Conservation (phyloP, 64 coral and sea anemone genomes). For the Dendronephthya gigantea region DNA sequence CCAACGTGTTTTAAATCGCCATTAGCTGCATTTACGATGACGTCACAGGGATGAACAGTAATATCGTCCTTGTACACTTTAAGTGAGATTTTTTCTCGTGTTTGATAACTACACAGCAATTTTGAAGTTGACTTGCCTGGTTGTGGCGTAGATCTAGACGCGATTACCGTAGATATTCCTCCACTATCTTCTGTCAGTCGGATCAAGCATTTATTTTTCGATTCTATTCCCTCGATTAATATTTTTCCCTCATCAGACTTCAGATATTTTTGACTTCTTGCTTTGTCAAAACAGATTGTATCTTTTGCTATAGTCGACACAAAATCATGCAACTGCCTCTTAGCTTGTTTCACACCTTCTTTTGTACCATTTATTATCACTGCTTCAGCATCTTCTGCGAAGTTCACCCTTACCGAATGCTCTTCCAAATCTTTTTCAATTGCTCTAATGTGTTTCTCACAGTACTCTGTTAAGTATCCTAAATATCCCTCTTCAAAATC, state of each 20-base stretch:
- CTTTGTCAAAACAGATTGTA: conserved; percentile 1
- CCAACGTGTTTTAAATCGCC: conserved; percentile 23
- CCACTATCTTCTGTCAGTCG: not conserved
- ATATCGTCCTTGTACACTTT: conserved; percentile 37
- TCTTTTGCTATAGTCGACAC: not conserved
- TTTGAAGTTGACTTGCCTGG: not conserved
- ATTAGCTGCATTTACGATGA: conserved; percentile 53
- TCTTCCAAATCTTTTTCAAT: conserved; percentile 10
- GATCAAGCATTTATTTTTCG: conserved; percentile 11
- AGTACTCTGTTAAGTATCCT: conserved; percentile 5
- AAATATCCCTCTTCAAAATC: not conserved
- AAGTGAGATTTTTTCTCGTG: conserved; percentile 9
- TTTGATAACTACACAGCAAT: conserved; percentile 2
- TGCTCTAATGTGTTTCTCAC: not conserved
- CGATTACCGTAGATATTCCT: not conserved
- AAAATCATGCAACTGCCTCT: not conserved
- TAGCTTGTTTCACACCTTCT: not conserved
- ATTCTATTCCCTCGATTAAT: not conserved
- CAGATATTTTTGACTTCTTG: conserved; percentile 17
- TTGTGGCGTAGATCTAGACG: not conserved
- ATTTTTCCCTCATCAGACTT: conserved; percentile 8
- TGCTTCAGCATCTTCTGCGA: not conserved
- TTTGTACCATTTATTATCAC: conserved; percentile 6
- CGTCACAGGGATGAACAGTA: conserved; percentile 30
- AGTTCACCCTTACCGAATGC: not conserved